Percentiles rank a stretch among this genome's conserved stretches.
Evolutionary conservation across 1,140 invertebrate genomes (phyloP).

Genomic region (Trachymyrmex cornetzi): DNA sequence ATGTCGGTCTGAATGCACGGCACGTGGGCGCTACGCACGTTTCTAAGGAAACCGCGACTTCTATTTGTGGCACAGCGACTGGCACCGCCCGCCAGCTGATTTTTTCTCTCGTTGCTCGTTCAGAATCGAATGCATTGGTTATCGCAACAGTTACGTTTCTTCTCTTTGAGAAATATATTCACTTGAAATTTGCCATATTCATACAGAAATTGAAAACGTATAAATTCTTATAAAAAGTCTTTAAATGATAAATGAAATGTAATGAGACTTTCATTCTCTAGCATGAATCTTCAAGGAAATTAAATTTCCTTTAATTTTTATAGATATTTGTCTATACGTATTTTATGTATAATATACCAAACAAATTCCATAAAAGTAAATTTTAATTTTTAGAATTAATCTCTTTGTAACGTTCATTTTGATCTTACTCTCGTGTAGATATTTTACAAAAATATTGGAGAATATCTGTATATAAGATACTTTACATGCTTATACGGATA

Average conservation of each 20-base stretch:
- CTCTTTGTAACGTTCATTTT: not conserved
- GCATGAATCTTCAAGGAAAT: not conserved
- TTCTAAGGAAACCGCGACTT: conserved; percentile 71
- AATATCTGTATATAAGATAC: not conserved
- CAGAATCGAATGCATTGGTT: conserved; percentile 42
- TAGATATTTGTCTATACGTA: not conserved
- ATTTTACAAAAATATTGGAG: not conserved
- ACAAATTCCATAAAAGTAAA: not conserved
- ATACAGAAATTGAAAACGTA: not conserved
- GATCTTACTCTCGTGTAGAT: not conserved
- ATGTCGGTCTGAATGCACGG: conserved; percentile 36
- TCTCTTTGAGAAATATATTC: not conserved
- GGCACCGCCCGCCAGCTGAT: conserved; percentile 45
- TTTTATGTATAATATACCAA: not conserved
- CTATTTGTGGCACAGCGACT: conserved; percentile 68
- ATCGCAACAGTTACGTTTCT: not conserved
- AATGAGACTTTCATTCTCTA: not conserved
- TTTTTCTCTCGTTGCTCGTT: conserved; percentile 32
- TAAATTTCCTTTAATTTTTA: not conserved
- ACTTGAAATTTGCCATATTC: not conserved
- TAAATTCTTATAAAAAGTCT: not conserved
- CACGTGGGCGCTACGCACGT: conserved; percentile 67
- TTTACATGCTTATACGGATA: not conserved
- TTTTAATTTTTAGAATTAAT: not conserved
- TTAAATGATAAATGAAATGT: not conserved